These are phyloP conservation scores for Crotalus helleri DNA, from an alignment of 2,113 vertebrate genomes.

Conservation along the genomic window DNA sequence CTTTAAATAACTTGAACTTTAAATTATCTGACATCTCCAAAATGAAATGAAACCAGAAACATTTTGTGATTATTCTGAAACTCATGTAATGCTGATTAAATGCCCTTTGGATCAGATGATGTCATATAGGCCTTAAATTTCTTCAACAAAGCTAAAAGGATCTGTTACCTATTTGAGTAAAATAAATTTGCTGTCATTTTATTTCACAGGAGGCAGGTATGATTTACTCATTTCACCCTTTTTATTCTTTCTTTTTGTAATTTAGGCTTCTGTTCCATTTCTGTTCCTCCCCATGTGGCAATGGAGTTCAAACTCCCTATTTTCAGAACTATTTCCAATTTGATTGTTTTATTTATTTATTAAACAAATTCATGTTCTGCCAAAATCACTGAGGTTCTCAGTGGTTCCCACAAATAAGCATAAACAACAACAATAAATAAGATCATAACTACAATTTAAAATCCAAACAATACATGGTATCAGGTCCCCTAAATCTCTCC, in stretches of 20 bases:
- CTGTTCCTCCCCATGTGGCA: background rate
- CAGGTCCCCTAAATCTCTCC: background rate
- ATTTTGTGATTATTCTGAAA: background rate
- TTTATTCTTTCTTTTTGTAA: background rate
- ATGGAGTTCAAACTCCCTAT: background rate
- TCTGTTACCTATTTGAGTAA: background rate
- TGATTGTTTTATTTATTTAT: background rate
- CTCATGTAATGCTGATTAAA: background rate
- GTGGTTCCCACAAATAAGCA: background rate
- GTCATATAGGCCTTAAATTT: background rate
- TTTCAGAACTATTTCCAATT: background rate
- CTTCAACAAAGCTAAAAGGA: background rate
- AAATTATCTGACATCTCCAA: background rate
- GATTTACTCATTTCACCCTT: background rate
- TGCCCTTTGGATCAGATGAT: background rate
- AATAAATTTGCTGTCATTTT: background rate
- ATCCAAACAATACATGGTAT: background rate
- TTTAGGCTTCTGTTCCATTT: background rate
- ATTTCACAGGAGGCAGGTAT: background rate
- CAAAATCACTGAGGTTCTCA: background rate
- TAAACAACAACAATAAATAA: background rate
- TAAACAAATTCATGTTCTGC: background rate
- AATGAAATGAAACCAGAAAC: background rate
- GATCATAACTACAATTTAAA: background rate
- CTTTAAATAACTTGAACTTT: background rate